Conservation (phyloP, 2,797 vertebrate species). For the Leucoraja ocellata region DNA sequence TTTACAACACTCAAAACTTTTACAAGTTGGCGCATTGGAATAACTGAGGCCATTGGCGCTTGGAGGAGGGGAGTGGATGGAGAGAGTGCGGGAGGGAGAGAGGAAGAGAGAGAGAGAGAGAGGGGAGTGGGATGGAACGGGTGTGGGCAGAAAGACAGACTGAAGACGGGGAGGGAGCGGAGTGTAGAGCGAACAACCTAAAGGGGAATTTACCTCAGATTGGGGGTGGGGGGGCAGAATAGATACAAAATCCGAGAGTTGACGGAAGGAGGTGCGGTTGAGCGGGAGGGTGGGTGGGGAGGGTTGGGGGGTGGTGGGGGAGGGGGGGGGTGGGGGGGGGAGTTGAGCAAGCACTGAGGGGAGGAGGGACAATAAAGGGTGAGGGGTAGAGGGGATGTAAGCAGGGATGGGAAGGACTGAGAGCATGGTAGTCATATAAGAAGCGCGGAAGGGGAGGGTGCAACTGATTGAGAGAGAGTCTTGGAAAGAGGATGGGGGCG, state of each 20-base stretch:
- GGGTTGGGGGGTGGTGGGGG: background rate
- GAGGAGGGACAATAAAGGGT: background rate
- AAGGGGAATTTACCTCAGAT: background rate
- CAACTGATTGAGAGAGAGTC: background rate
- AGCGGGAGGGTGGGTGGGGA: too few species aligned
- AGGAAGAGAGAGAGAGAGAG: background rate
- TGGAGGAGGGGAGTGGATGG: background rate
- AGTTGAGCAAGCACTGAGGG: background rate
- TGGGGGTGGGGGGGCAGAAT: background rate
- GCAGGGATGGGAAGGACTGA: background rate
- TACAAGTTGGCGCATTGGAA: background rate
- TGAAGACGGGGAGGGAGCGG: constrained; percentile 26
- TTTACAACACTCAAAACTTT: background rate
- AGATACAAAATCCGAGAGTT: background rate
- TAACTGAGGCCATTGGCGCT: background rate
- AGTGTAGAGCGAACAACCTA: background rate
- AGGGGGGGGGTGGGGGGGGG: background rate
- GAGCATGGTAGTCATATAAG: background rate
- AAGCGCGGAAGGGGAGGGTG: background rate
- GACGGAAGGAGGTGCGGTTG: too few species aligned
- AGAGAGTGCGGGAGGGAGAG: background rate
- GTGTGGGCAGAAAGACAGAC: fast-evolving
- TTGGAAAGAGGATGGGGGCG: too few species aligned
- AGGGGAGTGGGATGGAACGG: background rate
- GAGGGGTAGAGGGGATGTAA: background rate